Conservation (phyloP, 2,888 invertebrate genomes). For the Drosophila hamatofila region DNA sequence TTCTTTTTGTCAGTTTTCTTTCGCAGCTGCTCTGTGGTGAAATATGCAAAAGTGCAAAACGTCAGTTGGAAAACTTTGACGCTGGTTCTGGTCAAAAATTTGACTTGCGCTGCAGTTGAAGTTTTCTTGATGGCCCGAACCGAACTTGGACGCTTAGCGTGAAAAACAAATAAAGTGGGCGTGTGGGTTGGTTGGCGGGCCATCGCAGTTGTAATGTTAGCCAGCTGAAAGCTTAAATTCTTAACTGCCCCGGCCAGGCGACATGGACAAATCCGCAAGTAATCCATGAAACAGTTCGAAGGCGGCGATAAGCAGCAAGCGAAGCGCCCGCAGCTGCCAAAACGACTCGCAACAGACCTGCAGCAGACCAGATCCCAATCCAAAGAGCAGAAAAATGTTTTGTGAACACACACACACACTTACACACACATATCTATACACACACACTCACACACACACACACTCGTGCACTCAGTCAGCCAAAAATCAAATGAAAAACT, state of each 20-base stretch:
- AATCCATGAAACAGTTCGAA: constrained; percentile 73
- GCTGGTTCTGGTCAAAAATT: constrained; percentile 76
- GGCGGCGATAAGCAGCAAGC: constrained; percentile 63
- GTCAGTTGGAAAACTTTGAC: constrained; percentile 73
- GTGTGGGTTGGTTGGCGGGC: constrained; percentile 1
- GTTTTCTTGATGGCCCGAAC: constrained; percentile 73
- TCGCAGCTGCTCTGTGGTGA: constrained; percentile 61
- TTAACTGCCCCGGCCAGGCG: constrained; percentile 62
- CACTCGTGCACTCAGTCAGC: constrained; percentile 27
- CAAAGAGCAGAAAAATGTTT: constrained; percentile 78
- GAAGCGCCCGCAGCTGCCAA: constrained; percentile 41
- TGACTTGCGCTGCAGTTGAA: constrained; percentile 77
- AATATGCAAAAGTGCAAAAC: constrained; percentile 79
- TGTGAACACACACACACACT: constrained; percentile 48
- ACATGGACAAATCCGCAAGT: constrained; percentile 75
- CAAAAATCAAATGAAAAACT: constrained; percentile 79
- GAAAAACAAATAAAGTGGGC: constrained; percentile 76
- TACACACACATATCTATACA: constrained; percentile 3
- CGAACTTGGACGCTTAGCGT: constrained; percentile 69
- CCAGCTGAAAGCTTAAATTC: constrained; percentile 42
- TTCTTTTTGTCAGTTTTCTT: constrained; percentile 44
- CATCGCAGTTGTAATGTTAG: constrained; percentile 42
- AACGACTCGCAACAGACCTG: constrained; percentile 30
- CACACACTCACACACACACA: not conserved
- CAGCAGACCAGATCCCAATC: constrained; percentile 38